Evolutionary conservation across 2,797 vertebrate genomes (phyloP).

Genomic region (Stomatorhinus walkeri): DNA sequence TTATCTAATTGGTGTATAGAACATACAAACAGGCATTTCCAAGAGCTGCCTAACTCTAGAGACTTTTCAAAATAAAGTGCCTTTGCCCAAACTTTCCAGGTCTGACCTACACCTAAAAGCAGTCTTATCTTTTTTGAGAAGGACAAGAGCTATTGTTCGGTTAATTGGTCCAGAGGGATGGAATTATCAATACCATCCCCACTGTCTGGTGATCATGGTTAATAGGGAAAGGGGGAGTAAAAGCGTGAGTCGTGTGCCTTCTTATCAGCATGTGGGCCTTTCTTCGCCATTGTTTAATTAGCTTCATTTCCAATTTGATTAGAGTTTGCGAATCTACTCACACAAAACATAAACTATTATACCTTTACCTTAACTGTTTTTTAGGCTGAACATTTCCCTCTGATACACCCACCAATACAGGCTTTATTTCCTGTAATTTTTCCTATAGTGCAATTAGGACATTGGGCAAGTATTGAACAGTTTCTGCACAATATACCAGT

Average conservation of each 20-base stretch:
- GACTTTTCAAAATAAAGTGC: constrained; percentile 17
- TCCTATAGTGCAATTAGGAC: neutral
- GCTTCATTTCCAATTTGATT: constrained; percentile 14
- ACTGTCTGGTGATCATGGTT: neutral
- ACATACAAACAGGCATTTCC: constrained; percentile 46
- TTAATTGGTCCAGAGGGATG: constrained; percentile 17
- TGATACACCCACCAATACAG: neutral
- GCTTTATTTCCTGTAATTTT: neutral
- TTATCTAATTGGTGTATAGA: neutral
- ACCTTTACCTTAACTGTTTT: constrained; percentile 3
- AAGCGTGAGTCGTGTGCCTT: neutral
- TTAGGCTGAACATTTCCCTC: neutral
- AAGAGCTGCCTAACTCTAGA: constrained; percentile 37
- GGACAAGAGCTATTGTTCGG: constrained; percentile 14
- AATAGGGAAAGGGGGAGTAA: neutral
- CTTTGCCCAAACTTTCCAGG: neutral
- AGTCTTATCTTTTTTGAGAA: neutral
- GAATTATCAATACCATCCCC: constrained; percentile 13
- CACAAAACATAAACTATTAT: neutral
- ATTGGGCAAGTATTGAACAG: neutral
- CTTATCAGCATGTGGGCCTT: constrained; percentile 1
- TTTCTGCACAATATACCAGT: neutral
- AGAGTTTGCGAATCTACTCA: neutral
- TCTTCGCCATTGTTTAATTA: constrained; percentile 6
- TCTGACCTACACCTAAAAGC: constrained; percentile 1